Percentiles rank a stretch among this genome's conserved stretches.
phyloP scores from a whole-genome alignment of 1,140 invertebrate species.

The Myzus persicae region DNA sequence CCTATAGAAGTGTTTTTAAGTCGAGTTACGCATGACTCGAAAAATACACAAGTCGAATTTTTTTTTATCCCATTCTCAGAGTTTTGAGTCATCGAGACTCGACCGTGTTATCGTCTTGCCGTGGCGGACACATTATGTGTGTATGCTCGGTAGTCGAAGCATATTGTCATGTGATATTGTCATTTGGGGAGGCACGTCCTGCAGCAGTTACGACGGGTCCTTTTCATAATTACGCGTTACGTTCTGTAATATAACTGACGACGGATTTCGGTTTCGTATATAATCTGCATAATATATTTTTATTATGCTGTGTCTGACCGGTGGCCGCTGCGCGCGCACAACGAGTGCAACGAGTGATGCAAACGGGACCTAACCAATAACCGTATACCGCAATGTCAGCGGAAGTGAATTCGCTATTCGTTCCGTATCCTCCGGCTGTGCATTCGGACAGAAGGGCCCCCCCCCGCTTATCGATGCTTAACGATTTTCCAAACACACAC shows the following conservation, averaged over 20 bases:
- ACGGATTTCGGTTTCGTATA: not conserved
- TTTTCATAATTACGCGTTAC: not conserved
- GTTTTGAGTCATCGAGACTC: no score
- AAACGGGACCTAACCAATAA: not conserved
- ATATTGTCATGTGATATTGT: not conserved
- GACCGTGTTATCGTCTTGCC: no score
- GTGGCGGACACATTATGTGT: not conserved
- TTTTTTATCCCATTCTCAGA: no score
- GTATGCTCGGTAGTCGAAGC: not conserved
- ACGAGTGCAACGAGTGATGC: not conserved
- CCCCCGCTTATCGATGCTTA: not conserved
- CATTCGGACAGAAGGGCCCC: not conserved
- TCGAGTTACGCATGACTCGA: no score
- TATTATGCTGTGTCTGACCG: not conserved
- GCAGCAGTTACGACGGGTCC: not conserved
- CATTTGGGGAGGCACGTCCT: not conserved
- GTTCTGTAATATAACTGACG: no score
- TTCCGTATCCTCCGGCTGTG: slow-evolving; percentile 39
- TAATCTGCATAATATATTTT: not conserved
- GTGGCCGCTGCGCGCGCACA: not conserved
- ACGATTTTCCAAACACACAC: not conserved
- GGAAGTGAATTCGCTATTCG: not conserved
- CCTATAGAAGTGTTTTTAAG: no score
- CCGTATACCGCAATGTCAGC: not conserved
- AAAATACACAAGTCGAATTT: no score